These are phyloP conservation scores for Neuroscelio doddi DNA, from an alignment of 2,888 invertebrate species.

Conservation along the genomic window DNA sequence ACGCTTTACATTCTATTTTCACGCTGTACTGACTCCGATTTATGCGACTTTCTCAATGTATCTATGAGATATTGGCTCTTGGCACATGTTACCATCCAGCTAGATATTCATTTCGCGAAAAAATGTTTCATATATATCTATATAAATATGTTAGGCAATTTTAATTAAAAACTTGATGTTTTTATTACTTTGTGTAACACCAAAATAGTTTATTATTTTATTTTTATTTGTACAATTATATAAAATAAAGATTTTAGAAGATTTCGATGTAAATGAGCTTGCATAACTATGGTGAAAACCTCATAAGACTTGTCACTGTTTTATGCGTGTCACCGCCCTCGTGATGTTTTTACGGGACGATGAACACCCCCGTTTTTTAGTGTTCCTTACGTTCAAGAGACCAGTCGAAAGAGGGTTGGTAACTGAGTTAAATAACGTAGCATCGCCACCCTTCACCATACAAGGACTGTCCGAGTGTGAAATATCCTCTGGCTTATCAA, in stretches of 20 bases:
- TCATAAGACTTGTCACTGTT: slow-evolving; percentile 55
- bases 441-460: slow-evolving; percentile 66
- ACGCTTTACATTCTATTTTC: slow-evolving; percentile 71
- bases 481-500: slow-evolving; percentile 71
- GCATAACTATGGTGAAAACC: slow-evolving; percentile 37
- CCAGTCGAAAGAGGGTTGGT: slow-evolving; percentile 44
- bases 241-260: no score
- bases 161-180: no score
- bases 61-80: slow-evolving; percentile 64
- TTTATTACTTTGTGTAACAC: no score
- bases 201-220: no score
- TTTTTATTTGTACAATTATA: no score
- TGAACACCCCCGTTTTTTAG: slow-evolving; percentile 63
- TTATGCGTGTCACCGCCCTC: slow-evolving; percentile 69
- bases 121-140: neutral
- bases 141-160: slow-evolving; percentile 1
- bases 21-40: slow-evolving; percentile 69
- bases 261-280: no score
- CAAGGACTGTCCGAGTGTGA: slow-evolving; percentile 70
- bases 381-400: slow-evolving; percentile 45
- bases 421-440: slow-evolving; percentile 72
- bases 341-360: slow-evolving; percentile 69
- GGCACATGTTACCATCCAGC: slow-evolving; percentile 54
- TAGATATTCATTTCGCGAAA: slow-evolving; percentile 54
- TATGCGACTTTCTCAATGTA: slow-evolving; percentile 66